Evolutionary conservation across 2,888 invertebrate species (phyloP), one percentile per base, ranked within the genome.

Genomic region (Lepeophtheirus nordmannii): DNA sequence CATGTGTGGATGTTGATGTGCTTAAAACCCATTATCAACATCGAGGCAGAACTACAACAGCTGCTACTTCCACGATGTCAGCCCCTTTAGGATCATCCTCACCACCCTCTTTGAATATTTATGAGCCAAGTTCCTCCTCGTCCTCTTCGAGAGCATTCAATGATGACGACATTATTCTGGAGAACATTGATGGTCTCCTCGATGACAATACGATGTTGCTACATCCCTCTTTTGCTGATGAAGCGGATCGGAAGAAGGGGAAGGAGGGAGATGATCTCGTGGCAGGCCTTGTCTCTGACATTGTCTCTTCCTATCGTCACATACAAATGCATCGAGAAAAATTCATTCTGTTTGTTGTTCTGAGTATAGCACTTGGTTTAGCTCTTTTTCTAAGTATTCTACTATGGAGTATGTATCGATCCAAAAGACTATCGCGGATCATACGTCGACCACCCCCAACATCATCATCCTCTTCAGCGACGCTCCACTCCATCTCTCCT

Each of bases 361-460:
- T 62, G 10, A 37, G 40, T 10, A 40, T 62, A 20, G 62, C 62
- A 37, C 39, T 62, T 1, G 62, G 62, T n/a, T 8, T 62, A 22
- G 12, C 41, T 11, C 40, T 62, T 1, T 62, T 62, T 40, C 41
- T 62, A 11, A 40, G n/a, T 10, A 62, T 62, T 12, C 20, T 62
- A n/a, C 17, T 62, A 1, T 62, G 62, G 62, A 23, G 41, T 22
- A 62, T 62, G 62, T 62, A 62, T 62, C 38, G 62, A 9, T 40
- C 62, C n/a, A 38, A 62, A 39, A 30, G 62, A 20, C 41, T 62
- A n/a, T 30, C 39, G 1, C 39, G 62, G 20, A 62, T 62, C 10
- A 37, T 62, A 17, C 8, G 41, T 17, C 38, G 41, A n/a, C 62
- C 62, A n/a, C 58, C 58, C 2, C 20, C 53, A 2, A 14, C 14